A percentile compares a stretch with the other conserved stretches of the same genome.
Evolutionary conservation across 2,797 vertebrate genomes (phyloP).

Genomic region (Periophthalmus magnuspinnatus): DNA sequence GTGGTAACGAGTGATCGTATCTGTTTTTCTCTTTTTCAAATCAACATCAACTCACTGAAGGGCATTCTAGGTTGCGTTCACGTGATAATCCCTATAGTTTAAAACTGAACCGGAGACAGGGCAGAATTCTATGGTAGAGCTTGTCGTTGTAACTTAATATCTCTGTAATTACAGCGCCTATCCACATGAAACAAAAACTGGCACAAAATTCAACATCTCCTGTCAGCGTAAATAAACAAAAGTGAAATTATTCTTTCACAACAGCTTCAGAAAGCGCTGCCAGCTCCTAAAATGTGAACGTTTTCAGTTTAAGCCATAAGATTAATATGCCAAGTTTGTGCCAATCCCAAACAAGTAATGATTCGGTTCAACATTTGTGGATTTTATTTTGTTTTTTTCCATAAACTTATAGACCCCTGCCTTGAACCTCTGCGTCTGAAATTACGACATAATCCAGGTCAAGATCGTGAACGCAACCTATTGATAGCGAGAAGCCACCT

Average conservation of each 20-base stretch:
- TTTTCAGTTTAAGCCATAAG: neutral
- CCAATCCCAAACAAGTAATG: neutral
- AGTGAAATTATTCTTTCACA: neutral
- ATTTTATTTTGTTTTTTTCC: neutral
- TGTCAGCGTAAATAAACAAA: neutral
- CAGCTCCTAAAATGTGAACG: neutral
- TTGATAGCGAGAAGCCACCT: constrained; percentile 54
- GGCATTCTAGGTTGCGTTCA: constrained; percentile 11
- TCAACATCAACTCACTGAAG: constrained; percentile 34
- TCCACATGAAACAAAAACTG: neutral
- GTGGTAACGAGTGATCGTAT: constrained; percentile 21
- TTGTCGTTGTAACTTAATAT: neutral
- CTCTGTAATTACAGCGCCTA: neutral
- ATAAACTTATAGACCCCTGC: no score
- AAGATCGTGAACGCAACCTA: neutral
- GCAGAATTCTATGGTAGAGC: neutral
- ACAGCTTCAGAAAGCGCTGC: neutral
- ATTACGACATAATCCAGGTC: no score
- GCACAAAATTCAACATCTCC: neutral
- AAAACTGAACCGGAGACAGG: neutral
- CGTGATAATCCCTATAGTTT: neutral
- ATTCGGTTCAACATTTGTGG: neutral
- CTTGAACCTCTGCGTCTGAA: no score
- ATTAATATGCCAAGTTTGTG: neutral
- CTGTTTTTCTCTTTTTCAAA: constrained; percentile 17